phyloP scores from a whole-genome alignment of 2,888 invertebrate species.

The Leptopilina drosophilae region DNA sequence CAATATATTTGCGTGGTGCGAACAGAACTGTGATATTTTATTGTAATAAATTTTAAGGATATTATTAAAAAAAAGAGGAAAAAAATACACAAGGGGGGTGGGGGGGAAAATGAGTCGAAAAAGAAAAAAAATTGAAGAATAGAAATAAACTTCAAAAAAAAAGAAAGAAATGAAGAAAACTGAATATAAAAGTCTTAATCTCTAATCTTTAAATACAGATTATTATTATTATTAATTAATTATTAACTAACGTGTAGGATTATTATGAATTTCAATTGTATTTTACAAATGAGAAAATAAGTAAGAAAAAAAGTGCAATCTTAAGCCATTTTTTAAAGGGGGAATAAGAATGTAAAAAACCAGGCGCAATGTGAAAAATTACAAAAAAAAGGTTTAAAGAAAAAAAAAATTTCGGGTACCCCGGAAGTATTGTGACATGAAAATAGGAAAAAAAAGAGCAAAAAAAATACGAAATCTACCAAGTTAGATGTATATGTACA shows the following conservation, averaged over 20 bases:
- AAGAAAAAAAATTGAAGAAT: conserved; percentile 45
- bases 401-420: conserved; percentile 47
- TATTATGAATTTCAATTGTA: conserved; percentile 68
- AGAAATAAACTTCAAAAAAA: conserved; percentile 48
- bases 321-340: conserved; percentile 62
- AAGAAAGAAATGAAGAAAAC: conserved; percentile 55
- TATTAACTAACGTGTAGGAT: conserved; percentile 57
- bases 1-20: conserved; percentile 74
- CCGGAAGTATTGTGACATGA: conserved; percentile 4
- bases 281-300: conserved; percentile 65
- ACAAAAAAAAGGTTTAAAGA: no score
- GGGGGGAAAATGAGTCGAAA: conserved; percentile 51
- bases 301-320: conserved; percentile 71
- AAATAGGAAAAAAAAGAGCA: no score
- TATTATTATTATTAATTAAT: no score
- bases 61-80: no score
- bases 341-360: neutral
- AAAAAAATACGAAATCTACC: neutral
- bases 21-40: conserved; percentile 77
- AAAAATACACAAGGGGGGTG: conserved; percentile 27
- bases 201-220: conserved; percentile 63
- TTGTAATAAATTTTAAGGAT: conserved; percentile 70
- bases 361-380: no score
- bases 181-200: conserved; percentile 50
- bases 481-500: no score